phyloP scores from a whole-genome alignment of 2,797 vertebrate genomes.

The Mus spretus region DNA sequence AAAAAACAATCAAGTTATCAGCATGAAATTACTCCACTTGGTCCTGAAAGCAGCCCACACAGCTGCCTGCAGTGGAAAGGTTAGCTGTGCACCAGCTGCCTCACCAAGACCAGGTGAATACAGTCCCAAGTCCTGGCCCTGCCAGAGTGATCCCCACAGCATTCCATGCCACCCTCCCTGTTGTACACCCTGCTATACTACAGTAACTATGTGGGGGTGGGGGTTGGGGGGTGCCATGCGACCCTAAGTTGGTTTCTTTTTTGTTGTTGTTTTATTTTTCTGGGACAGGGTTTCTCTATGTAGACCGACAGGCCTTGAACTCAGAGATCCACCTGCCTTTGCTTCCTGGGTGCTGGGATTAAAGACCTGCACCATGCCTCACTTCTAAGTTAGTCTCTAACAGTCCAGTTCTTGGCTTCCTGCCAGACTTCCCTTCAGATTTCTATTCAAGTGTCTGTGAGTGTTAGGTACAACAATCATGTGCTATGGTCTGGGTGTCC shows the following conservation, averaged over 20 bases:
- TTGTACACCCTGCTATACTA: background rate
- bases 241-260: background rate
- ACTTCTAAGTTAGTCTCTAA: background rate
- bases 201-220: rapidly evolving
- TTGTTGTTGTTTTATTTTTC: background rate
- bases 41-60: slow-evolving; percentile 72
- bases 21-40: slow-evolving; percentile 74
- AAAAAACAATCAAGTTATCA: slow-evolving; percentile 87
- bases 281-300: background rate
- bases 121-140: background rate
- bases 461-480: background rate
- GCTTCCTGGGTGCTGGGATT: background rate
- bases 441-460: background rate
- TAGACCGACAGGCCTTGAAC: background rate
- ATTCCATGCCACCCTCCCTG: background rate
- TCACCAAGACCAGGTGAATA: background rate
- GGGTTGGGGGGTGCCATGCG: rapidly evolving
- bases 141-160: background rate
- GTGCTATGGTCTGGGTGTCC: background rate
- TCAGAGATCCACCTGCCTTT: background rate
- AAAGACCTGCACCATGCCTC: background rate
- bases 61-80: slow-evolving; percentile 46
- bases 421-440: background rate
- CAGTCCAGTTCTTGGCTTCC: background rate
- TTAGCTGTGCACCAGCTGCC: background rate